Conservation (phyloP, 92 coral and sea anemone species). For the Pocillopora meandrina region DNA sequence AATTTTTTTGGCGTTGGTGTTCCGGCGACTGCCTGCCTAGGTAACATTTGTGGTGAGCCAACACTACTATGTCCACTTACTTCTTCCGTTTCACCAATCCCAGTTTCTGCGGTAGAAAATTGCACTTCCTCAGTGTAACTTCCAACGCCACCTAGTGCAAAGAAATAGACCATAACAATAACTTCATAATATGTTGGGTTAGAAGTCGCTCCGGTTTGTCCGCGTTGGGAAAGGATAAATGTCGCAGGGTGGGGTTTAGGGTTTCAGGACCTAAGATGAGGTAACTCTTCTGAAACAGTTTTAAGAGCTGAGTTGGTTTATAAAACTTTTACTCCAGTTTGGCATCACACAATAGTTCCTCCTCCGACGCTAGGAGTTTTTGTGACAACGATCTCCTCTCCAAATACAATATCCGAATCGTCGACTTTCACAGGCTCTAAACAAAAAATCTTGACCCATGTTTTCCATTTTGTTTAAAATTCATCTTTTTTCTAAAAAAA, state of each 20-base stretch:
- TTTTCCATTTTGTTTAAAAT: no score
- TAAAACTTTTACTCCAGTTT: no score
- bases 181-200: conserved; percentile 18
- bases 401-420: no score
- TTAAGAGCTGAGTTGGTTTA: no score
- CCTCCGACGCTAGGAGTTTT: no score
- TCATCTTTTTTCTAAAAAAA: no score
- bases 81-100: no score
- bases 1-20: conserved; percentile 33
- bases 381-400: no score
- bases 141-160: conserved; percentile 12
- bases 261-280: conserved; percentile 1
- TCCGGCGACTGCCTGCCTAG: conserved; percentile 17
- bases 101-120: no score
- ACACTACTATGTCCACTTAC: neutral
- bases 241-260: conserved; percentile 10
- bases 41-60: conserved; percentile 20
- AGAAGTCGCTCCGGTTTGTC: conserved; percentile 5
- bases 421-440: no score
- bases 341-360: no score
- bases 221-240: conserved; percentile 3
- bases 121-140: conserved; percentile 9
- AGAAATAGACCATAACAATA: conserved; percentile 19
- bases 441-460: no score
- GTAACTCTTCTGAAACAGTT: neutral